Conservation (phyloP, 2,797 vertebrate genomes). For the Pipistrellus kuhlii region DNA sequence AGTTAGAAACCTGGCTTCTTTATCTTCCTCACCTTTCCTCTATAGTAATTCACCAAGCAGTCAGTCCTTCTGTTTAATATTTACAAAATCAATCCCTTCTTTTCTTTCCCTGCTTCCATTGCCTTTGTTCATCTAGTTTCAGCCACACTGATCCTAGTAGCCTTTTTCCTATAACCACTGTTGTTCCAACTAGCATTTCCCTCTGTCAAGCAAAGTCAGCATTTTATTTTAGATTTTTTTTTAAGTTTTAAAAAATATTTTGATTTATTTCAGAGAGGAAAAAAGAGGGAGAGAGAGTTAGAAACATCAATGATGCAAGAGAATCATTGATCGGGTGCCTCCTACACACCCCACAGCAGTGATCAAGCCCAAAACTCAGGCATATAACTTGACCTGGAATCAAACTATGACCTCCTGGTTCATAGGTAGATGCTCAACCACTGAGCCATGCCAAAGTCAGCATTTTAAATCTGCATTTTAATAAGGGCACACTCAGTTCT, state of each 20-base stretch:
- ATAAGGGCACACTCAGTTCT: not conserved
- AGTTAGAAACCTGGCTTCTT: not conserved
- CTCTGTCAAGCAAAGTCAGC: not conserved
- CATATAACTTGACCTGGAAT: too few relatives aligned
- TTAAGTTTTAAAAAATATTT: too few relatives aligned
- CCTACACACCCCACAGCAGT: not conserved
- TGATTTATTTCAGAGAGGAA: not conserved
- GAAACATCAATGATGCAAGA: not conserved
- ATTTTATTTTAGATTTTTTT: not conserved
- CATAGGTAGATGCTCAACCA: too few relatives aligned
- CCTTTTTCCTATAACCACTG: not conserved
- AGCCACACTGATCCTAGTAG: not conserved
- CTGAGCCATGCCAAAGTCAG: not conserved
- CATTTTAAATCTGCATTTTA: slow-evolving; percentile 39
- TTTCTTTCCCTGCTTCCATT: not conserved
- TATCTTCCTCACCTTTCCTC: not conserved
- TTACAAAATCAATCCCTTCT: not conserved
- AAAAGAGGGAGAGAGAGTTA: not conserved
- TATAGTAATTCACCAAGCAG: not conserved
- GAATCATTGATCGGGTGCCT: not conserved
- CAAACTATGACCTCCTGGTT: too few relatives aligned
- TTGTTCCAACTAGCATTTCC: not conserved
- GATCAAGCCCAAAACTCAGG: too few relatives aligned
- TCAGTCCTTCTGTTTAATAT: not conserved
- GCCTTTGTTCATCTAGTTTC: slow-evolving; percentile 6